Evolutionary conservation across 1,140 invertebrate genomes (phyloP), one percentile per base, ranked within the genome.

Genomic region (Penaeus vannamei): DNA sequence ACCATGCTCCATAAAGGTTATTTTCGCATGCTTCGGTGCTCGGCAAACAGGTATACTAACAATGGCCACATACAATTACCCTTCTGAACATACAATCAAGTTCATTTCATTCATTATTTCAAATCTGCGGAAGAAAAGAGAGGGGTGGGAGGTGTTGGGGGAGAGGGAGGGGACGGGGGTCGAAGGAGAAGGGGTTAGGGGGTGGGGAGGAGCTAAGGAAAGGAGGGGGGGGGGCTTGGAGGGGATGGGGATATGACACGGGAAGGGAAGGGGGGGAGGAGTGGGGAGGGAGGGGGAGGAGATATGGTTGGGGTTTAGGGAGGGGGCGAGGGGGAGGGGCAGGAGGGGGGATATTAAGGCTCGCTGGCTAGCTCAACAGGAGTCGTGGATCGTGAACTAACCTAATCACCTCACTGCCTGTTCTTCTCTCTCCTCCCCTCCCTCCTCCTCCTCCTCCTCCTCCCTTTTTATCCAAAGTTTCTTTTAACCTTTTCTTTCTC

Each of bases 51-150:
- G 59, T n/a, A 64, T 53, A n/a, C 61, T 81, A 89, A 89, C 82
- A 89, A 89, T 89, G 82, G 60, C 80, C 32, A 23, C 32, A 23
- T 84, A 60, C 72, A 84, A 84, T 89, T 84, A 66, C 87, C 61
- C 64, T 77, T 64, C 82, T 32, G 72, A 85, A 79, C 80, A n/a
- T 89, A 84, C 87, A 89, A 89, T 89, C 87, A 89, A 59, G 59
- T 84, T 89, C 87, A 89, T 84, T 89, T 84, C 82, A 84, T 89
- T 89, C 87, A 89, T 89, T 89, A 89, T 85, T 79, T 89, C 82
- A 79, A 89, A 84, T 89, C 69, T 59, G 72, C n/a, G 69, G 83
- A 84, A 62, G 66, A 29, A 46, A n/a, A 84, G 36, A 59, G 60
- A 42, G 82, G 61, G 72, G 17, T 4, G 12, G 69, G 26, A 26